These are phyloP conservation scores for Volucella inanis DNA, from an alignment of 2,888 invertebrate genomes.

Conservation along the genomic window DNA sequence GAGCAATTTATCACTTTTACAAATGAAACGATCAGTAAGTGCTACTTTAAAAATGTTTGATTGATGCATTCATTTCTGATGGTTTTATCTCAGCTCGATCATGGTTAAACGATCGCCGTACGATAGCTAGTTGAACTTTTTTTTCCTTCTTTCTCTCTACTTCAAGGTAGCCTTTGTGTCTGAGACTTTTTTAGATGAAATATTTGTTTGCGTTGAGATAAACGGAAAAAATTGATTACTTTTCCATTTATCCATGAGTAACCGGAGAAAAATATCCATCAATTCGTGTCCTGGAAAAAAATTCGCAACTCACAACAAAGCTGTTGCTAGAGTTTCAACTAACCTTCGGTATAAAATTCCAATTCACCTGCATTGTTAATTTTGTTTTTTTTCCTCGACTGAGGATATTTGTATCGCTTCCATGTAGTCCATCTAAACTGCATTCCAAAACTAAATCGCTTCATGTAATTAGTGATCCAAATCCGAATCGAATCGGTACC, in stretches of 20 bases:
- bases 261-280: no score
- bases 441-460: conserved; percentile 16
- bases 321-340: no score
- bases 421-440: conserved; percentile 25
- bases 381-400: not conserved
- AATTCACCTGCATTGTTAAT: no score
- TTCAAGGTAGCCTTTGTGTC: conserved; percentile 23
- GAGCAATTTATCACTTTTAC: conserved; percentile 49
- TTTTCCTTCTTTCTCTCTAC: not conserved
- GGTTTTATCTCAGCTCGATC: conserved; percentile 18
- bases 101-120: conserved; percentile 19
- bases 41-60: conserved; percentile 42
- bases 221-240: no score
- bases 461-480: conserved; percentile 41
- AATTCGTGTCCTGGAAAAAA: no score
- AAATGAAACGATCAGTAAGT: conserved; percentile 33
- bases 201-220: no score
- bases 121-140: not conserved
- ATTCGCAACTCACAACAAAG: no score
- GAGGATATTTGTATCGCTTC: not conserved
- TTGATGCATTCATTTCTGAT: conserved; percentile 51
- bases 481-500: conserved; percentile 16
- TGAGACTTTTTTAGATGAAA: no score
- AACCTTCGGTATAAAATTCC: no score
- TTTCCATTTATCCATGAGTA: no score